Conservation (phyloP, 2,113 vertebrate species). For the Tachysurus fulvidraco region DNA sequence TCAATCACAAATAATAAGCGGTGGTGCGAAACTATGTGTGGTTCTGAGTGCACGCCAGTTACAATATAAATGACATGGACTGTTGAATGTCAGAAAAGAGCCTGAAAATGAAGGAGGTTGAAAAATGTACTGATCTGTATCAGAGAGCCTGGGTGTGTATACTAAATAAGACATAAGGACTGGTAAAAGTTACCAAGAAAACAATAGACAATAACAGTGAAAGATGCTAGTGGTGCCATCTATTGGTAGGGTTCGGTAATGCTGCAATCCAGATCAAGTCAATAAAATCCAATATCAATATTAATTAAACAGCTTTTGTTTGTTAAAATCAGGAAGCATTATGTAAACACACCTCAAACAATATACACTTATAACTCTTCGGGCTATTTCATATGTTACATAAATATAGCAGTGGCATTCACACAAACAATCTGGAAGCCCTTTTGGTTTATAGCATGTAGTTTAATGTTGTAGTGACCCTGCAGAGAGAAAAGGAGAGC, state of each 20-base stretch:
- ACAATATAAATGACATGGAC: background rate
- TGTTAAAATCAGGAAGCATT: background rate
- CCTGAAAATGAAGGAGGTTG: background rate
- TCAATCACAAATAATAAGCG: background rate
- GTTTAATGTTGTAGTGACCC: conserved; percentile 10
- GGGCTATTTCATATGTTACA: background rate
- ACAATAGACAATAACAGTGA: background rate
- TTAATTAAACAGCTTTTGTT: background rate
- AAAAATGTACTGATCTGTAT: background rate
- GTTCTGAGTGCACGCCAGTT: background rate
- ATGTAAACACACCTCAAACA: background rate
- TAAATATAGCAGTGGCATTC: conserved; percentile 21
- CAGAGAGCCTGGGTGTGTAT: background rate
- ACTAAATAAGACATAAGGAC: background rate
- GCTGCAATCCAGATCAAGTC: background rate
- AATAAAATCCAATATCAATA: background rate
- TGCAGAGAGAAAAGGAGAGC: background rate
- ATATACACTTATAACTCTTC: background rate
- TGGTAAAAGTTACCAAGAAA: background rate
- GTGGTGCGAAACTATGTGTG: background rate
- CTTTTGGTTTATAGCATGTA: conserved; percentile 33
- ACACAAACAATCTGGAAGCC: conserved; percentile 39
- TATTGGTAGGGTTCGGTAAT: conserved; percentile 19
- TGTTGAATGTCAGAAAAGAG: too few species aligned
- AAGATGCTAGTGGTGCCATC: conserved; percentile 35